Percentiles rank a stretch among this genome's conserved stretches.
Conservation (phyloP, 2,113 vertebrate species). For the Cyphomyrus plagiostoma region DNA sequence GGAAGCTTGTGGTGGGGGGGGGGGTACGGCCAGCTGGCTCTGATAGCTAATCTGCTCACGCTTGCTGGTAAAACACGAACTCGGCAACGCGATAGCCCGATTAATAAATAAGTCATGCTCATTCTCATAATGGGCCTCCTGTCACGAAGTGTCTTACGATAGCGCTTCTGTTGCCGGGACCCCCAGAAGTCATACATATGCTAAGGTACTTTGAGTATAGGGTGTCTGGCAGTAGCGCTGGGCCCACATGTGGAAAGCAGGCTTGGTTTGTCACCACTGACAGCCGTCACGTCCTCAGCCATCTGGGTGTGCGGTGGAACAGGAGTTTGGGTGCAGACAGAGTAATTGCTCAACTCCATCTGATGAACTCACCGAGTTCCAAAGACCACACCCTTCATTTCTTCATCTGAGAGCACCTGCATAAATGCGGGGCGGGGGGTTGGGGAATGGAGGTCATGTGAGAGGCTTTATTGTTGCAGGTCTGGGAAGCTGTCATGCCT, state of each 20-base stretch:
- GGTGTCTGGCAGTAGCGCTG: neutral
- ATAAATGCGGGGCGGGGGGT: neutral
- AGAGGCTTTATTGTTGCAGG: constrained; percentile 37
- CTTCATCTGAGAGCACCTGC: constrained; percentile 48
- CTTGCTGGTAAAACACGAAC: constrained; percentile 63
- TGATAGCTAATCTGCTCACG: constrained; percentile 60
- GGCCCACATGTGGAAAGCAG: neutral
- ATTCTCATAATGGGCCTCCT: constrained; percentile 36
- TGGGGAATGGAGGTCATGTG: constrained; percentile 24
- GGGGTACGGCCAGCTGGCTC: constrained; percentile 53
- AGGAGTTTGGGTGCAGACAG: neutral
- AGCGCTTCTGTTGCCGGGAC: neutral
- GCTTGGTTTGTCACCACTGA: neutral
- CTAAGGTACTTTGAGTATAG: constrained; percentile 39
- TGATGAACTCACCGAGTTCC: constrained; percentile 20
- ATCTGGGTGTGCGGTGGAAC: neutral
- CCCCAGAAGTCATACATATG: constrained; percentile 45
- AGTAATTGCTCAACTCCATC: neutral
- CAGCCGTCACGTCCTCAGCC: neutral
- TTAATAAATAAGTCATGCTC: constrained; percentile 61
- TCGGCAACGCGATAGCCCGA: constrained; percentile 58
- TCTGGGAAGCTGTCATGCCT: constrained; percentile 49
- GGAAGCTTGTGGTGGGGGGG: neutral
- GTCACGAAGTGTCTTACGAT: constrained; percentile 44
- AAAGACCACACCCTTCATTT: constrained; percentile 33